Evolutionary conservation across 1,140 invertebrate species (phyloP), one percentile per base, ranked within the genome.

Genomic region (Mylabris phalerata): DNA sequence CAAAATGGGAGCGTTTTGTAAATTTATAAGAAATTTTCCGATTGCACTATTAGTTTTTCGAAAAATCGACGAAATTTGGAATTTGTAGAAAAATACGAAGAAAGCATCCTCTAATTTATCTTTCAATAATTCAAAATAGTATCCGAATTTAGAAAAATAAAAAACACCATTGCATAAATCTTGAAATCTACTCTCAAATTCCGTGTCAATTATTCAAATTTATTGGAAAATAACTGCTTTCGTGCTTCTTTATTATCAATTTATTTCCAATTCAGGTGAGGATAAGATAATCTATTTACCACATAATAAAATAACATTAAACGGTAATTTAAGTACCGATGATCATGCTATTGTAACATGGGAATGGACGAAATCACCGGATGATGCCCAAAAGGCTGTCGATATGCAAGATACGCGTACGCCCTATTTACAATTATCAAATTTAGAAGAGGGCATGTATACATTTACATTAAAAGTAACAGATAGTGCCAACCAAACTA

Each of bases 371-470:
- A 94, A 95, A 71, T 88, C 88, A 55, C 83, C 87, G 0, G 86
- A 87, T 42, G 90, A 92, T 70, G 84, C 89, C 55, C 85, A 89
- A 55, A 92, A 92, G 75, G 89, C 92, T 7, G 92, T 92, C 10
- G 93, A 95, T 71, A 95, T 95, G 90, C 90, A 93, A 79, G 91
- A 94, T 61, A 94, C 93, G 0, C 82, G 90, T 65, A 94, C 92
- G 1, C 90, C 93, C 1, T 92, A 89, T 70, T 71, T 77, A 13
- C 70, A 80, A 74, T 75, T 97, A 3, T 93, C 90, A 2, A 91
- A 95, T 74, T 77, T 97, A 54, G 90, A 95, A 71, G 89, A 93
- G 70, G 94, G 94, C 50, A 89, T 95, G 75, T 98, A 97, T 70
- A 95, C 90, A 5, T 97, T 96, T 78, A 87, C 90, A 6, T 76